Percentiles rank a stretch among this genome's conserved stretches.
Conservation (phyloP, 2,113 vertebrate species). For the Hepsetus odoe region DNA sequence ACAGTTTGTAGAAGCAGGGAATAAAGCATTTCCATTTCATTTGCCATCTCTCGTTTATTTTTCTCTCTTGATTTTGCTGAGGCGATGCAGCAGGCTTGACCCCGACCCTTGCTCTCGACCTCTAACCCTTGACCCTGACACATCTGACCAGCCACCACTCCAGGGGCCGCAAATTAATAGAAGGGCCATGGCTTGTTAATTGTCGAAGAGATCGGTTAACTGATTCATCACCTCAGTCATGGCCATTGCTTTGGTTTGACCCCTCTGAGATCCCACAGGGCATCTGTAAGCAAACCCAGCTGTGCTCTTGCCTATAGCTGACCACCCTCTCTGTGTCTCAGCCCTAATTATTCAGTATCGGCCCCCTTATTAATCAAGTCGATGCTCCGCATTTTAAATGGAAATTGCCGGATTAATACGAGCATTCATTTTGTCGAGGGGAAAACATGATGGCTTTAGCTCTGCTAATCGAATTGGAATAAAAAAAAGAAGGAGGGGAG, state of each 20-base stretch:
- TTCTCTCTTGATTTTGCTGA: conserved; percentile 69
- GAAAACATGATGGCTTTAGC: conserved; percentile 98
- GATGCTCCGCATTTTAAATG: conserved; percentile 98
- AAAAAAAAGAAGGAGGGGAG: conserved; percentile 90
- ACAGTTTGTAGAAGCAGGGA: conserved; percentile 43
- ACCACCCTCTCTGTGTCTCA: conserved; percentile 78
- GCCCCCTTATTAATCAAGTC: conserved; percentile 99
- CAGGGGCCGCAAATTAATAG: conserved; percentile 98
- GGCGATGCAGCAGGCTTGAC: conserved; percentile 86
- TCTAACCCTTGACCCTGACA: conserved; percentile 92
- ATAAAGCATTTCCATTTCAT: conserved; percentile 51
- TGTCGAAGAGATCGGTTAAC: conserved; percentile 95
- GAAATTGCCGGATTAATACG: conserved; percentile 99
- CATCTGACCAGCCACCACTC: conserved; percentile 98
- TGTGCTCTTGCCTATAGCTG: conserved; percentile 89
- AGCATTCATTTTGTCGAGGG: conserved; percentile 98
- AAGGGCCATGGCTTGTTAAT: conserved; percentile 92
- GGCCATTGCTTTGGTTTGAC: conserved; percentile 99
- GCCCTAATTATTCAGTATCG: conserved; percentile 99
- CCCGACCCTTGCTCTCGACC: conserved; percentile 90
- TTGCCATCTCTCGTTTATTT: conserved; percentile 75
- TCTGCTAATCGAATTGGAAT: conserved; percentile 96
- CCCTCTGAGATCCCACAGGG: conserved; percentile 89
- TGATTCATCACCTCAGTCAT: conserved; percentile 99
- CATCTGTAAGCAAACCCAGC: conserved; percentile 92